Conservation (phyloP, 2,888 invertebrate species). For the Ectemnius lituratus region DNA sequence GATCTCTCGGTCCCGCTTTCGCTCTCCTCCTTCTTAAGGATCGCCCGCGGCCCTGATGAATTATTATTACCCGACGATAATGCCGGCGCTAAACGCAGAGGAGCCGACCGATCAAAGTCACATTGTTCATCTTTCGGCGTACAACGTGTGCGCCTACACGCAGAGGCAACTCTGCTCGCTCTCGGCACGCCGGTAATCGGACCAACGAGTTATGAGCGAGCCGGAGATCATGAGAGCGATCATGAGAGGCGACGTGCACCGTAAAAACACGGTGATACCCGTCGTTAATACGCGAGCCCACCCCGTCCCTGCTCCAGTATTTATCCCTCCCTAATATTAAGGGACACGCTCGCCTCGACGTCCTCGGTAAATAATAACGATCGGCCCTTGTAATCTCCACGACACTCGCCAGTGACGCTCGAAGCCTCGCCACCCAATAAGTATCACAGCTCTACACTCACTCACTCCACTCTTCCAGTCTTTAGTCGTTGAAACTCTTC, state of each 20-base stretch:
- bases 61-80: slow-evolving; percentile 51
- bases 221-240: not conserved
- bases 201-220: not conserved
- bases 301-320: not conserved
- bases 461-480: too few relatives aligned
- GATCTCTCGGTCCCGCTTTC: slow-evolving; percentile 1
- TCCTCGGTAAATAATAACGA: too few relatives aligned
- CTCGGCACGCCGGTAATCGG: slow-evolving; percentile 23
- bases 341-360: too few relatives aligned
- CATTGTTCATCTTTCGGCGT: slow-evolving; percentile 51
- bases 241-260: not conserved
- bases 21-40: not conserved
- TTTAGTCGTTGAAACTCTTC: too few relatives aligned
- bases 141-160: not conserved
- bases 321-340: too few relatives aligned
- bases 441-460: too few relatives aligned
- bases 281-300: not conserved
- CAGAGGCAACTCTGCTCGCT: slow-evolving; percentile 38
- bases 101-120: slow-evolving; percentile 50
- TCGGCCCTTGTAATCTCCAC: too few relatives aligned
- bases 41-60: slow-evolving; percentile 12
- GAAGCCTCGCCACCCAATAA: too few relatives aligned
- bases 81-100: slow-evolving; percentile 50
- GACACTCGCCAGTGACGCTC: too few relatives aligned
- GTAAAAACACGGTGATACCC: slow-evolving; percentile 7